A percentile compares a stretch with the other conserved stretches of the same genome.
These are phyloP conservation scores for Drosophila meridiana DNA, from an alignment of 2,888 invertebrate species.

Conservation along the genomic window DNA sequence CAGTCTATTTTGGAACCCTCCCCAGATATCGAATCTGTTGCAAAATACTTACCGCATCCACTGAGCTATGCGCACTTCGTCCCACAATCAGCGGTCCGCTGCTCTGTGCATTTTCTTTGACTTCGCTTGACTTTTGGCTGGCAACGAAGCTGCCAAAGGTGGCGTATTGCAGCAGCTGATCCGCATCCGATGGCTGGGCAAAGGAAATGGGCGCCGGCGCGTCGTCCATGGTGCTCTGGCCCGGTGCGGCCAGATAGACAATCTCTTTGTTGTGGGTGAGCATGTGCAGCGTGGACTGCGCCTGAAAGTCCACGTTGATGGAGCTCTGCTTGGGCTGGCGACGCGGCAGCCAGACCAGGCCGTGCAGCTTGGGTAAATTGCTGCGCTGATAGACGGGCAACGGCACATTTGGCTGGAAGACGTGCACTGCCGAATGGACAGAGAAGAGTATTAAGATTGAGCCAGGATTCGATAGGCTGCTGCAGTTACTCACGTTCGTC, in stretches of 20 bases:
- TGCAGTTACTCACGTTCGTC: conserved; percentile 87
- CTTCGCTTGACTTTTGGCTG: conserved; percentile 55
- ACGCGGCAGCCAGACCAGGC: conserved; percentile 87
- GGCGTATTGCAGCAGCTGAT: conserved; percentile 82
- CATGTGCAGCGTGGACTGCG: conserved; percentile 87
- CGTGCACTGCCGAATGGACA: conserved; percentile 86
- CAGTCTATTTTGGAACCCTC: background rate
- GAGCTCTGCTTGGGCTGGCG: conserved; percentile 85
- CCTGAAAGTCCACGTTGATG: conserved; percentile 87
- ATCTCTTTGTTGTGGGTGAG: conserved; percentile 87
- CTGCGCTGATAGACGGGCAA: conserved; percentile 86
- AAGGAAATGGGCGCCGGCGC: conserved; percentile 83
- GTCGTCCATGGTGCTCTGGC: conserved; percentile 84
- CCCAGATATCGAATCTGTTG: background rate
- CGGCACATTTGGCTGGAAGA: conserved; percentile 88
- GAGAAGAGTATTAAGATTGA: conserved; percentile 25
- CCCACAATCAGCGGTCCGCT: conserved; percentile 84
- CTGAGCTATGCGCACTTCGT: conserved; percentile 83
- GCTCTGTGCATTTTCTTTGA: conserved; percentile 23
- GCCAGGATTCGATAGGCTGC: background rate
- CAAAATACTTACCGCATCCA: conserved; percentile 85
- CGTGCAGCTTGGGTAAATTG: conserved; percentile 85
- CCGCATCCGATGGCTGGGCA: conserved; percentile 63
- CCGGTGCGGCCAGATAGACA: conserved; percentile 84
- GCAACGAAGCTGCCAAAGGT: conserved; percentile 86